These are phyloP conservation scores for Peromyscus aztecus DNA, from an alignment of 2,797 vertebrate species.

Conservation along the genomic window DNA sequence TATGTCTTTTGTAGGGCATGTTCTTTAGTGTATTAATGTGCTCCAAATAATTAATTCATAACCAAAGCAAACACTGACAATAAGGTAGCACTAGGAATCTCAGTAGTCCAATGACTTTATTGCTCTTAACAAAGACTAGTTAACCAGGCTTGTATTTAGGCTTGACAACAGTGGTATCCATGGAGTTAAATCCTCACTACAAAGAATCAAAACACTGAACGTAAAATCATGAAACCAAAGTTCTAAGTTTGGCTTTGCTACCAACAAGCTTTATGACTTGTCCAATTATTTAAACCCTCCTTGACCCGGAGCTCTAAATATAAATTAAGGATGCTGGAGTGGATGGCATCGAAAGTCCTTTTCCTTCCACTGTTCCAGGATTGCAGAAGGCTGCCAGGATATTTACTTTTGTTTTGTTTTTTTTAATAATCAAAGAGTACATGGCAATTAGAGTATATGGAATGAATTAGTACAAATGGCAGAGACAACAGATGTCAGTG, in stretches of 20 bases:
- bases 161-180: not conserved
- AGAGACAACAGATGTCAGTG: constrained; percentile 73
- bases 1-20: not conserved
- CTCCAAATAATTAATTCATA: constrained; percentile 40
- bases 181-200: not conserved
- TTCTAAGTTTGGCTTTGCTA: constrained; percentile 39
- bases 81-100: not conserved
- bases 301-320: constrained; percentile 37
- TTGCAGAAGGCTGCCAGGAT: constrained; percentile 40
- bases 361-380: constrained; percentile 32
- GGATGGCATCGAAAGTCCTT: constrained; percentile 9
- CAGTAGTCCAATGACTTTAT: not conserved
- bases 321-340: constrained; percentile 37
- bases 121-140: not conserved
- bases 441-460: constrained; percentile 71
- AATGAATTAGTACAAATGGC: constrained; percentile 77
- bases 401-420: not conserved
- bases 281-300: not conserved
- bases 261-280: constrained; percentile 45
- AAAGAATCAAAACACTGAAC: constrained; percentile 32
- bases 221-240: constrained; percentile 38
- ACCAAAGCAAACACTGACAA: not conserved
- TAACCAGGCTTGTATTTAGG: not conserved
- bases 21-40: constrained; percentile 41
- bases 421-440: constrained; percentile 9